A percentile compares a stretch with the other conserved stretches of the same genome.
Conservation (phyloP, 2,888 invertebrate genomes). For the Lepas anatifera region DNA sequence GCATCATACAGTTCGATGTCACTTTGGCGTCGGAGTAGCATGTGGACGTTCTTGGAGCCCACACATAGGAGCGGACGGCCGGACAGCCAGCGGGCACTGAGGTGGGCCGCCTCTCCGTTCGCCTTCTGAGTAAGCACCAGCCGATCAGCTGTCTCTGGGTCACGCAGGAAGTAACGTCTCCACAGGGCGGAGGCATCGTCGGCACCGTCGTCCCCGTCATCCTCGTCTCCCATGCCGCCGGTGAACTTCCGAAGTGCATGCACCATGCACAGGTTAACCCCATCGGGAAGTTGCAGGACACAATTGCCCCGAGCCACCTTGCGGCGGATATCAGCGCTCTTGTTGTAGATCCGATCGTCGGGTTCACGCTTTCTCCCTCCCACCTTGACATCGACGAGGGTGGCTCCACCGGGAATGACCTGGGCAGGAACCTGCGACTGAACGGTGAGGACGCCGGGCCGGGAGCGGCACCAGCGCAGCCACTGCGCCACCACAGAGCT, state of each 20-base stretch:
- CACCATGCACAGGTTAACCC: conserved; percentile 25
- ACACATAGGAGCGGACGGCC: conserved; percentile 31
- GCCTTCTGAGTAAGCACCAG: conserved; percentile 29
- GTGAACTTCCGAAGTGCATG: conserved; percentile 38
- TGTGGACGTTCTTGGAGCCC: conserved; percentile 39
- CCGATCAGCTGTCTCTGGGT: conserved; percentile 23
- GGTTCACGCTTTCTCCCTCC: conserved; percentile 9
- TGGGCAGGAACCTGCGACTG: background rate
- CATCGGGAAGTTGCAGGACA: background rate
- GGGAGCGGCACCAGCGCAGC: conserved; percentile 15
- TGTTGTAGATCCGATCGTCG: conserved; percentile 20
- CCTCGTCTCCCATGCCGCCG: conserved; percentile 39
- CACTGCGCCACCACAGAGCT: conserved; percentile 14
- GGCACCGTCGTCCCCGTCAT: conserved; percentile 31
- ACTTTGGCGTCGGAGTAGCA: conserved; percentile 31
- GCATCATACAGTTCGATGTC: conserved; percentile 25
- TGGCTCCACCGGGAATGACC: background rate
- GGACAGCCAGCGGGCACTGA: conserved; percentile 32
- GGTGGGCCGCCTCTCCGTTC: conserved; percentile 39
- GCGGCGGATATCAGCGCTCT: conserved; percentile 13
- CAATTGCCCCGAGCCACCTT: background rate
- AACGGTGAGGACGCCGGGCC: background rate
- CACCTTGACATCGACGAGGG: conserved; percentile 18
- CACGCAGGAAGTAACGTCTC: conserved; percentile 34
- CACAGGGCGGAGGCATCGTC: conserved; percentile 31